Conservation (phyloP, 2,113 vertebrate species). For the Ceyx melanurus region DNA sequence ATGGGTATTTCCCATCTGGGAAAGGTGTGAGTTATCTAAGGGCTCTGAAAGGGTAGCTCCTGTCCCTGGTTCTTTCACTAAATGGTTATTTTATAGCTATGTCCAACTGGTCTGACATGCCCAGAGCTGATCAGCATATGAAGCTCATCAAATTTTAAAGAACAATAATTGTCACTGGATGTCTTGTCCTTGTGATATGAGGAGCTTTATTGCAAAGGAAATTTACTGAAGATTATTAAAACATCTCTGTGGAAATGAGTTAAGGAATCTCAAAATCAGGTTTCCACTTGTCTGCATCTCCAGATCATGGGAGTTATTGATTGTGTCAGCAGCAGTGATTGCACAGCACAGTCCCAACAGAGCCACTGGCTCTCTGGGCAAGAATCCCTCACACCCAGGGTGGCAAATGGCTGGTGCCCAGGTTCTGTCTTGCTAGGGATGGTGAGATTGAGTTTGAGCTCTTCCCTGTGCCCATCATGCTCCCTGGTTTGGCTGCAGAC, state of each 20-base stretch:
- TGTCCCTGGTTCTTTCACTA: background rate
- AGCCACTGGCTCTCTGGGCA: fast-evolving
- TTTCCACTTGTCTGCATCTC: background rate
- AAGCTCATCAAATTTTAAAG: background rate
- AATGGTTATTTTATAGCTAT: background rate
- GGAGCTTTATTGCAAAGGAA: background rate
- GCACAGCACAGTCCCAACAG: fast-evolving
- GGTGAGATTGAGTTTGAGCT: background rate
- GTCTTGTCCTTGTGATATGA: background rate
- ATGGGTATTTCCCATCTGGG: background rate
- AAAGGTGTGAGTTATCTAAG: background rate
- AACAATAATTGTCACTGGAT: background rate
- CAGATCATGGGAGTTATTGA: background rate
- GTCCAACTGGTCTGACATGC: background rate
- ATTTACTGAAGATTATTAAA: background rate
- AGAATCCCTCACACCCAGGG: background rate
- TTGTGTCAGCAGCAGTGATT: no score
- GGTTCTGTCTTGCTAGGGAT: background rate
- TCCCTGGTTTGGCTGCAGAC: background rate
- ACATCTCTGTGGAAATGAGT: background rate
- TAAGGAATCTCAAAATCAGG: background rate
- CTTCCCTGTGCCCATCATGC: background rate
- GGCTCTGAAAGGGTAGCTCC: background rate
- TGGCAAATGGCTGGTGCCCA: background rate
- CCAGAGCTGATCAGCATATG: background rate